Conservation (phyloP, 35 echinoderm and acorn worm genomes). For the Acanthaster planci region DNA sequence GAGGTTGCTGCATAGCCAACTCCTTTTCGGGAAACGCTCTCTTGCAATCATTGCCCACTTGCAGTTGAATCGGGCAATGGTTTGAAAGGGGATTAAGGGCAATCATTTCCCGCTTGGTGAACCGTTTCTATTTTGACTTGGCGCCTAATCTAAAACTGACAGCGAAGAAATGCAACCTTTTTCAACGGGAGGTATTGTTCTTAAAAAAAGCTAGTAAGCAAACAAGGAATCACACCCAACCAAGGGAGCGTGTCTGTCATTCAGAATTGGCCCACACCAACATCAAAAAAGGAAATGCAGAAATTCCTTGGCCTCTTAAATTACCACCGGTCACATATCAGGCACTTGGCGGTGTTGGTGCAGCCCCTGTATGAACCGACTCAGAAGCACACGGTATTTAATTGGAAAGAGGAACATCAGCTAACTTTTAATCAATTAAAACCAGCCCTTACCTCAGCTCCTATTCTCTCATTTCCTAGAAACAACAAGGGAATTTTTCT, state of each 20-base stretch:
- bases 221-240: not conserved
- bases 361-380: slow-evolving; percentile 34
- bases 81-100: too few relatives aligned
- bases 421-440: slow-evolving; percentile 42
- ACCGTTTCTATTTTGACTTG: too few relatives aligned
- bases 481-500: not conserved
- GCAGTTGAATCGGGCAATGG: too few relatives aligned
- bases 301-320: slow-evolving; percentile 47
- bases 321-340: slow-evolving; percentile 53
- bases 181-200: slow-evolving; percentile 35
- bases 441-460: not conserved
- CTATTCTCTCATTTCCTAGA: slow-evolving; percentile 35
- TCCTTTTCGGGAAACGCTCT: too few relatives aligned
- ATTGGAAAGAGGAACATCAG: slow-evolving; percentile 49
- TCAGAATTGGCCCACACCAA: slow-evolving; percentile 42
- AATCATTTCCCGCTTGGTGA: too few relatives aligned
- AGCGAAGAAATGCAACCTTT: not conserved
- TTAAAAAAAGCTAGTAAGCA: slow-evolving; percentile 1
- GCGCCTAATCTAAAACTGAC: not conserved
- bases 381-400: not conserved
- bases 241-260: not conserved
- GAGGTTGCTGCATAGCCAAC: too few relatives aligned
- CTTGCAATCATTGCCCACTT: too few relatives aligned
- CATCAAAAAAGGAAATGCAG: slow-evolving; percentile 30
- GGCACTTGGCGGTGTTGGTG: slow-evolving; percentile 34